A percentile compares a stretch with the other conserved stretches of the same genome.
Conservation (phyloP, 2,888 invertebrate species). For the Gibbula magus region DNA sequence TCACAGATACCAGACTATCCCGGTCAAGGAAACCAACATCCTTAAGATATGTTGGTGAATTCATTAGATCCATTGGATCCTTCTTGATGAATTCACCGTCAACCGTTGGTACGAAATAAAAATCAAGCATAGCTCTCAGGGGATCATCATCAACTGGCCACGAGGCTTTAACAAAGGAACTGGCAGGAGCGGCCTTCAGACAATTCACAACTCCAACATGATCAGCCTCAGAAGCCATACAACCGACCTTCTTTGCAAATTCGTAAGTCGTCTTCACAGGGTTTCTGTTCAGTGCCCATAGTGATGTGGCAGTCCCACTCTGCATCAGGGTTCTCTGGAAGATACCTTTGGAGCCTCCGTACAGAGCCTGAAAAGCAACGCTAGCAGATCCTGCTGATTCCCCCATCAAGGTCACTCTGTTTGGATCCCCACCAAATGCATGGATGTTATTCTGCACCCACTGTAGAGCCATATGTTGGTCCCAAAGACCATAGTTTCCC, state of each 20-base stretch:
- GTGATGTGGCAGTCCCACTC: constrained; percentile 21
- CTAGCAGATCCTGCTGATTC: constrained; percentile 32
- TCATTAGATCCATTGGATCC: not conserved
- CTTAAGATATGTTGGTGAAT: not conserved
- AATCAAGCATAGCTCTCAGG: not conserved
- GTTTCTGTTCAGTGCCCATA: constrained; percentile 6
- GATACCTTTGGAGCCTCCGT: constrained; percentile 17
- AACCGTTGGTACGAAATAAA: constrained; percentile 16
- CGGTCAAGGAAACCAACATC: constrained; percentile 1
- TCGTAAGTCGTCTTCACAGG: not conserved
- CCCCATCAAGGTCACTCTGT: constrained; percentile 22
- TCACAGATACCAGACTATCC: constrained; percentile 27
- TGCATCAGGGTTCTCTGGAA: constrained; percentile 31
- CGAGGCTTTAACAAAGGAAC: not conserved
- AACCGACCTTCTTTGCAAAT: not conserved
- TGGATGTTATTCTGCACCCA: constrained; percentile 34
- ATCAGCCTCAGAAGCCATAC: not conserved
- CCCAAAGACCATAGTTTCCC: constrained; percentile 36
- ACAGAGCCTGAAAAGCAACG: constrained; percentile 29
- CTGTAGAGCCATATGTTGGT: constrained; percentile 32
- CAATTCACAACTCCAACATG: not conserved
- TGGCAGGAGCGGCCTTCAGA: not conserved
- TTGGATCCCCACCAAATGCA: constrained; percentile 31
- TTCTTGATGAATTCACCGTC: constrained; percentile 22
- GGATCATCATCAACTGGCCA: not conserved